Percentiles rank a stretch among this genome's conserved stretches.
phyloP scores from a whole-genome alignment of 2,113 vertebrate species.

The Rhinolophus ferrumequinum region DNA sequence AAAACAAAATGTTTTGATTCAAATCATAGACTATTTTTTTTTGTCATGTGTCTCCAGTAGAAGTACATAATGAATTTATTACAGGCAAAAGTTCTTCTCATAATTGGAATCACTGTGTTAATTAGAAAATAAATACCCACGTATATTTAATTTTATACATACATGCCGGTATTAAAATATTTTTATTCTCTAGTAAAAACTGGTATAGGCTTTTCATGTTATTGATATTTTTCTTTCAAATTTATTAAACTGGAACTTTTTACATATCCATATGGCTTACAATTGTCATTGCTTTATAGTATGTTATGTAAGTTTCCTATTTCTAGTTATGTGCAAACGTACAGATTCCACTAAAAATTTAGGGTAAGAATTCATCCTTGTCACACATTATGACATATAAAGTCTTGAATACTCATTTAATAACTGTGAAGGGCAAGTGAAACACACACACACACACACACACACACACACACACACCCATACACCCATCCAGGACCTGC shows the following conservation, averaged over 20 bases:
- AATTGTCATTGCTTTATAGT: not conserved
- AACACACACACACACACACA: not conserved
- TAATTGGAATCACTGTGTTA: not conserved
- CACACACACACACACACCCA: not conserved
- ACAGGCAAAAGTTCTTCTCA: not conserved
- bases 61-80: not conserved
- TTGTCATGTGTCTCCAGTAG: not conserved
- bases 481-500: too few relatives aligned
- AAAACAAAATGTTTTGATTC: constrained; percentile 2
- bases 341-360: not conserved
- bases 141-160: not conserved
- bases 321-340: not conserved
- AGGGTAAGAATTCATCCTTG: not conserved
- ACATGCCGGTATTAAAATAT: not conserved
- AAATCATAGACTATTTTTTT: not conserved
- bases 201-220: not conserved
- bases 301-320: not conserved
- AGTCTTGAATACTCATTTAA: constrained; percentile 6
- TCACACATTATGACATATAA: not conserved
- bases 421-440: not conserved
- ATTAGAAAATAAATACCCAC: not conserved
- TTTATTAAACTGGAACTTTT: not conserved
- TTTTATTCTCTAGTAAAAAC: not conserved
- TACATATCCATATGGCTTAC: not conserved
- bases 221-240: not conserved